Evolutionary conservation across 1,140 invertebrate species (phyloP).

Genomic region (Bombus sylvicola): DNA sequence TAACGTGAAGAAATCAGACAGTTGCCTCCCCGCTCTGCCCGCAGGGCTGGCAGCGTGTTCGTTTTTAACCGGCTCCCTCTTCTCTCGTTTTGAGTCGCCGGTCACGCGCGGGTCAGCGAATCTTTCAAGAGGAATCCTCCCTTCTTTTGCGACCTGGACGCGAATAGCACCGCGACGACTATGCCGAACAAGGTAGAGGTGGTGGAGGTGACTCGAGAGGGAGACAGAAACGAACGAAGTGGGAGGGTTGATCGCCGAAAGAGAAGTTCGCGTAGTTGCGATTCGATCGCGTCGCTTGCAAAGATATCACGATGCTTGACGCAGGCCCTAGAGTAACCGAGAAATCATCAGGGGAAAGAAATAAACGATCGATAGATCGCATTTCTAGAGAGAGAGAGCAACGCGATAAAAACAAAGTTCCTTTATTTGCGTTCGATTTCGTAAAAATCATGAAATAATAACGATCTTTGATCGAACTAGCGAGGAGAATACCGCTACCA

Average conservation of each 20-base stretch:
- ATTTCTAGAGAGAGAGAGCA: not conserved
- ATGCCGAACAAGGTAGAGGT: conserved; percentile 46
- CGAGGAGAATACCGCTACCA: not conserved
- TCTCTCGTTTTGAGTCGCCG: conserved; percentile 59
- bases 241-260: conserved; percentile 64
- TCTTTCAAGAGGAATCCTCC: conserved; percentile 64
- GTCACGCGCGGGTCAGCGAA: conserved; percentile 69
- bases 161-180: conserved; percentile 32
- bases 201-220: conserved; percentile 33
- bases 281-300: conserved; percentile 33
- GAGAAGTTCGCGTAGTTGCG: conserved; percentile 59
- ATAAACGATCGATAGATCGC: not conserved
- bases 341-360: not conserved
- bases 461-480: not conserved
- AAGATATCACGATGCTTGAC: not conserved
- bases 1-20: conserved; percentile 57
- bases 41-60: conserved; percentile 12
- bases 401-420: not conserved
- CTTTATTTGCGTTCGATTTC: not conserved
- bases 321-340: not conserved
- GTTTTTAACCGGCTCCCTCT: conserved; percentile 52
- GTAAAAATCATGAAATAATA: not conserved
- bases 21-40: not conserved
- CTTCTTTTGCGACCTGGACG: conserved; percentile 58
- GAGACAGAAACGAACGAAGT: conserved; percentile 25